Evolutionary conservation across 2,113 vertebrate species (phyloP).

Genomic region (Terrapene triunguis): DNA sequence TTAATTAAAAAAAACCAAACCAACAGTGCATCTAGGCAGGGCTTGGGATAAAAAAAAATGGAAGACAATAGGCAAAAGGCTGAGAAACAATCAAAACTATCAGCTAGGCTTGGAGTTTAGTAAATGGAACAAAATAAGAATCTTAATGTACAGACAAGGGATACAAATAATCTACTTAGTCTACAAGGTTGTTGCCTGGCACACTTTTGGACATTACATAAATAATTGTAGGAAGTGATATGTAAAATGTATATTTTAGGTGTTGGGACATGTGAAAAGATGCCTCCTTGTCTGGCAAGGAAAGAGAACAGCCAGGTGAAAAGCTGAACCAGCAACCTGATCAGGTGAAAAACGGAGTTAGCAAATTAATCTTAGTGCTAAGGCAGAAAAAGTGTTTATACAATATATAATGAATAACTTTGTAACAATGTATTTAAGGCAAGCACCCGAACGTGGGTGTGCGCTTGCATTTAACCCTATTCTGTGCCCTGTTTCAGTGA

Average conservation of each 20-base stretch:
- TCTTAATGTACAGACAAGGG: not conserved
- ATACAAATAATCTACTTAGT: not conserved
- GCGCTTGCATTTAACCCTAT: not conserved
- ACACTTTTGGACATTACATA: not conserved
- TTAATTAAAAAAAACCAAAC: not conserved
- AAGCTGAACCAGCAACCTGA: not conserved
- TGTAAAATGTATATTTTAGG: not conserved
- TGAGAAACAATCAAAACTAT: no score
- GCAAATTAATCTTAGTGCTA: not conserved
- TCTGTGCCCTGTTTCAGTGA: not conserved
- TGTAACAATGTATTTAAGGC: not conserved
- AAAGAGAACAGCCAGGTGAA: not conserved
- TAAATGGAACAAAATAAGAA: not conserved
- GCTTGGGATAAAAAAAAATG: no score
- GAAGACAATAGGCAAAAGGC: no score
- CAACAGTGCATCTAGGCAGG: no score
- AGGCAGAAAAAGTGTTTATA: not conserved
- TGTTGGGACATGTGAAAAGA: not conserved
- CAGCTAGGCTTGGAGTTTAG: not conserved
- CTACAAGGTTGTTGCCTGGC: not conserved
- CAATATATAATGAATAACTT: not conserved
- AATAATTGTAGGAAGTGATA: not conserved
- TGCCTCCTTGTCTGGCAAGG: not conserved
- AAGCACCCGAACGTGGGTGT: not conserved
- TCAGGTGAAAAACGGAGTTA: not conserved